Percentiles rank a stretch among this genome's conserved stretches.
These are phyloP conservation scores for Molorchus minor DNA, from an alignment of 2,888 invertebrate species.

Conservation along the genomic window DNA sequence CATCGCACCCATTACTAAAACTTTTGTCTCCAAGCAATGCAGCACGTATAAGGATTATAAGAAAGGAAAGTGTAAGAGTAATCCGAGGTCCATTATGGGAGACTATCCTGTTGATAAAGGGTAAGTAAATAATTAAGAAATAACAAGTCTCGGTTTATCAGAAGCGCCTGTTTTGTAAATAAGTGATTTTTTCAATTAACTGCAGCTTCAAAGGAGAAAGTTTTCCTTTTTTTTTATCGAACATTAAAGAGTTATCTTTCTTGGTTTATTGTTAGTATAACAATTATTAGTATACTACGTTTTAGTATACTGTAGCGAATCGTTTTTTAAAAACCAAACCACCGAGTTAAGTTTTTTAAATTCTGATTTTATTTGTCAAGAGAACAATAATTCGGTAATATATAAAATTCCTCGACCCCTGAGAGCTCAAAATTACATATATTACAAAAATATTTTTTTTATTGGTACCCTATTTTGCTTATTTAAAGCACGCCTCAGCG, in stretches of 20 bases:
- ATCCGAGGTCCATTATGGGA: conserved; percentile 35
- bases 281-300: not conserved
- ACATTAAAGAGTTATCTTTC: not conserved
- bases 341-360: too few relatives aligned
- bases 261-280: not conserved
- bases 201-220: not conserved
- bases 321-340: too few relatives aligned
- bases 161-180: not conserved
- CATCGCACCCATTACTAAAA: not conserved
- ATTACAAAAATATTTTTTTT: too few relatives aligned
- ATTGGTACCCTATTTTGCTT: too few relatives aligned
- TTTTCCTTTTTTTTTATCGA: not conserved
- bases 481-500: too few relatives aligned
- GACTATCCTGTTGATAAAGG: conserved; percentile 28
- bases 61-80: conserved; percentile 31
- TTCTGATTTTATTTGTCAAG: too few relatives aligned
- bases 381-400: too few relatives aligned
- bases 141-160: not conserved
- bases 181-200: not conserved
- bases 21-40: conserved; percentile 24
- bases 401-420: too few relatives aligned
- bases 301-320: not conserved
- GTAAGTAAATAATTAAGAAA: not conserved
- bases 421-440: too few relatives aligned
- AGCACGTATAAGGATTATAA: conserved; percentile 25